Percentiles rank a stretch among this genome's conserved stretches.
These are phyloP conservation scores for Erebia ligea DNA, from an alignment of 2,888 invertebrate species.

Conservation along the genomic window DNA sequence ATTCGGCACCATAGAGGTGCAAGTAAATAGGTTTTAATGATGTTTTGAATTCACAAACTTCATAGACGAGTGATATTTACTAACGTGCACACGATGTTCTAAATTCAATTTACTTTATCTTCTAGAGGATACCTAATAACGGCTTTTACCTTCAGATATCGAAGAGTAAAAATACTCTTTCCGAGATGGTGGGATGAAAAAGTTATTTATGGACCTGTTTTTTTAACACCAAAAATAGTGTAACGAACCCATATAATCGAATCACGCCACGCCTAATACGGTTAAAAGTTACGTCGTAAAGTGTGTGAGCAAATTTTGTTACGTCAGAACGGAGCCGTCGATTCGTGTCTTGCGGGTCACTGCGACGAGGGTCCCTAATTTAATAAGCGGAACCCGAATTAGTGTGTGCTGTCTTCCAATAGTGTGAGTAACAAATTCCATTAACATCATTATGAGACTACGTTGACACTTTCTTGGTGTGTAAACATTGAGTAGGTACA, in stretches of 20 bases:
- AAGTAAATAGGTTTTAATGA: no score
- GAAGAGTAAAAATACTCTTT: no score
- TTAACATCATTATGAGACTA: conserved; percentile 35
- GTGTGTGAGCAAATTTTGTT: conserved; percentile 36
- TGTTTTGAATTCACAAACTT: no score
- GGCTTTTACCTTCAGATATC: no score
- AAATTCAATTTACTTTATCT: no score
- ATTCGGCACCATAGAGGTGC: no score
- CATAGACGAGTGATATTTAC: no score
- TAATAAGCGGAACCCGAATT: conserved; percentile 45
- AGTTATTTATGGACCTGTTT: not conserved
- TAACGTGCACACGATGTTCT: no score
- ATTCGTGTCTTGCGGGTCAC: conserved; percentile 45
- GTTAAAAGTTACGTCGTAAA: conserved; percentile 35
- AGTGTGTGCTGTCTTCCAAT: conserved; percentile 38
- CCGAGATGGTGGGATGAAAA: no score
- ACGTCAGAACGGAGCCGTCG: conserved; percentile 39
- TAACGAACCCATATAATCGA: conserved; percentile 10
- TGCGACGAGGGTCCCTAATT: conserved; percentile 45
- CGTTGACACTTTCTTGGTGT: conserved; percentile 34
- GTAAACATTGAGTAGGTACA: conserved; percentile 29
- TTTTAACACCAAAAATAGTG: conserved; percentile 9
- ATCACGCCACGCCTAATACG: conserved; percentile 24
- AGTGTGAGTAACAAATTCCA: conserved; percentile 36
- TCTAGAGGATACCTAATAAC: no score